Conservation (phyloP, 92 coral and sea anemone genomes). For the Epizoanthus scotinus region DNA sequence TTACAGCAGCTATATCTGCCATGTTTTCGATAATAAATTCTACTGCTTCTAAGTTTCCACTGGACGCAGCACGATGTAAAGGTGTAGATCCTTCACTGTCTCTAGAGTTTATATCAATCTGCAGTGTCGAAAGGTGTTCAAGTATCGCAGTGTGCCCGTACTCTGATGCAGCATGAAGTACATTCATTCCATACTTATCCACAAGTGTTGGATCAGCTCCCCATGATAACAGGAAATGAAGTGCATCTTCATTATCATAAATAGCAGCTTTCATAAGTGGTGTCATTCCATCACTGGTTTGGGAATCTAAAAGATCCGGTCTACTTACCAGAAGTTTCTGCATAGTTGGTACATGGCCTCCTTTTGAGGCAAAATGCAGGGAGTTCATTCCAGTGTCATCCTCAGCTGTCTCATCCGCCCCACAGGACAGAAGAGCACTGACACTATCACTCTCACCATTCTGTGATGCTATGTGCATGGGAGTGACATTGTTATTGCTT, state of each 20-base stretch:
- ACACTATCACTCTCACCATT: constrained; percentile 70
- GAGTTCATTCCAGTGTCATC: constrained; percentile 75
- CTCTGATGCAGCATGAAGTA: constrained; percentile 61
- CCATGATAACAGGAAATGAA: constrained; percentile 53
- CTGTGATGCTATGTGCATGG: constrained; percentile 76
- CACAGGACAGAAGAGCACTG: constrained; percentile 64
- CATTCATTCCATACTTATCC: constrained; percentile 54
- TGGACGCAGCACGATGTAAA: constrained; percentile 20
- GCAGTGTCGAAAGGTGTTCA: constrained; percentile 29
- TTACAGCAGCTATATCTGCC: constrained; percentile 28
- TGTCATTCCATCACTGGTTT: constrained; percentile 69
- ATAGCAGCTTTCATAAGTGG: constrained; percentile 73
- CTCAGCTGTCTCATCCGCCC: constrained; percentile 64
- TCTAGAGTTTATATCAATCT: constrained; percentile 55
- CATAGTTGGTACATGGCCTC: constrained; percentile 65
- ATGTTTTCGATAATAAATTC: neutral
- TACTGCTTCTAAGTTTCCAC: constrained; percentile 17
- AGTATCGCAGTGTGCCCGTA: constrained; percentile 39
- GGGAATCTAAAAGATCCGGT: constrained; percentile 60
- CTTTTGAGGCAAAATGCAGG: constrained; percentile 76
- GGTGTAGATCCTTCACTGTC: constrained; percentile 20
- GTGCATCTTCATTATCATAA: constrained; percentile 60
- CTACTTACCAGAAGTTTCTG: constrained; percentile 52
- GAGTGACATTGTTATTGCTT: constrained; percentile 28
- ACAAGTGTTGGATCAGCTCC: constrained; percentile 68